These are phyloP conservation scores for Meiosimyza decipiens DNA, from an alignment of 2,888 invertebrate genomes.

Conservation along the genomic window DNA sequence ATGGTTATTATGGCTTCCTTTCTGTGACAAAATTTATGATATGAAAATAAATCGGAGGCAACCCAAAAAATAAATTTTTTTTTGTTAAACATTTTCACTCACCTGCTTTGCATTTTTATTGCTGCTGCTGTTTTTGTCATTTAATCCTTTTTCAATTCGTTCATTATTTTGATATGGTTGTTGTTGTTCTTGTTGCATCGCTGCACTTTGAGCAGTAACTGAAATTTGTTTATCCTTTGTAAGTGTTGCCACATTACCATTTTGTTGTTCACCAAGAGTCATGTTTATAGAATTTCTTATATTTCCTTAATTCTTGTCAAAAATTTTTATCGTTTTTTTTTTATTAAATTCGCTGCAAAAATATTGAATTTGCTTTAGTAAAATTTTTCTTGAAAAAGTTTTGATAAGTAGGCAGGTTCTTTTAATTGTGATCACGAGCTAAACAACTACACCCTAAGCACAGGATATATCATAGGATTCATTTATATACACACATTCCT, in stretches of 20 bases:
- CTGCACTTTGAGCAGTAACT: constrained; percentile 36
- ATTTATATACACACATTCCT: too few species aligned
- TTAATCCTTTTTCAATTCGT: constrained; percentile 45
- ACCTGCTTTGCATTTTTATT: constrained; percentile 43
- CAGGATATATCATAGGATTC: too few species aligned
- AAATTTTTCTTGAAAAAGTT: too few species aligned
- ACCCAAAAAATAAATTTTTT: too few species aligned
- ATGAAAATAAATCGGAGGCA: too few species aligned
- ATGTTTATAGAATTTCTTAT: constrained; percentile 40
- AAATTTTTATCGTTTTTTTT: not conserved
- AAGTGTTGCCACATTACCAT: constrained; percentile 49
- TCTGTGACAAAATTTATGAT: too few species aligned
- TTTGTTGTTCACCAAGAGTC: constrained; percentile 56
- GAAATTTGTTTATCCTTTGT: constrained; percentile 44
- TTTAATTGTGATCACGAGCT: too few species aligned
- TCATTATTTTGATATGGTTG: constrained; percentile 42
- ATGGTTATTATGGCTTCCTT: too few species aligned
- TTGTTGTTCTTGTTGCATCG: constrained; percentile 10
- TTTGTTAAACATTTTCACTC: not conserved
- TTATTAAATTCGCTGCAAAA: not conserved
- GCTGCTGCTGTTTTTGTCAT: constrained; percentile 38
- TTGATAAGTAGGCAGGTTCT: too few species aligned
- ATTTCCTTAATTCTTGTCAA: not conserved
- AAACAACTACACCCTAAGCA: too few species aligned
- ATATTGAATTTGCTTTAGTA: not conserved